Percentiles rank a stretch among this genome's conserved stretches.
These are phyloP conservation scores for Hyaena hyaena DNA, from an alignment of 2,113 vertebrate species.

Conservation along the genomic window DNA sequence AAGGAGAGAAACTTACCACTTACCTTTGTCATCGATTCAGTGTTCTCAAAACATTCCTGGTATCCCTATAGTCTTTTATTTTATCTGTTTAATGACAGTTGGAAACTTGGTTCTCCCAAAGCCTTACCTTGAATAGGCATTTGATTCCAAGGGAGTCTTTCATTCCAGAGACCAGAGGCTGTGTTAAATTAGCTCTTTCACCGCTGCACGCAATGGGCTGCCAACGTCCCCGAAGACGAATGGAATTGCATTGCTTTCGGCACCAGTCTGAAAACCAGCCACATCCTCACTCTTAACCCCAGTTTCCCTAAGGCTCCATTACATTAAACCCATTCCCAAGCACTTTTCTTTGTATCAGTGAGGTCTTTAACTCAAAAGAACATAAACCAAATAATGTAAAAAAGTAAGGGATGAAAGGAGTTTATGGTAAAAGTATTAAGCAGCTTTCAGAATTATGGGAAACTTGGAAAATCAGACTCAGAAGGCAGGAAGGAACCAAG, in stretches of 20 bases:
- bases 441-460: background rate
- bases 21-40: background rate
- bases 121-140: background rate
- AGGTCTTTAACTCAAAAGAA: background rate
- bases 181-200: background rate
- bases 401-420: background rate
- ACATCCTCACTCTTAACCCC: background rate
- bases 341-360: background rate
- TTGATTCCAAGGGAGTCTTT: background rate
- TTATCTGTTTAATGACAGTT: background rate
- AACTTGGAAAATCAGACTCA: background rate
- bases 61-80: background rate
- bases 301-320: background rate
- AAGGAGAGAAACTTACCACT: background rate
- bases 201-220: rapidly evolving
- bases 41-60: background rate
- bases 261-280: background rate
- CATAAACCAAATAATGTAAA: background rate
- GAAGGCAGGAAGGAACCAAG: background rate
- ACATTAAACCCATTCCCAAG: background rate
- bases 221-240: background rate
- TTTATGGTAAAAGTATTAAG: background rate
- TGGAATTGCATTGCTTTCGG: background rate
- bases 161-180: background rate
- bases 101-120: background rate